Evolutionary conservation across 2,797 vertebrate species (phyloP).

Genomic region (Moxostoma hubbsi): DNA sequence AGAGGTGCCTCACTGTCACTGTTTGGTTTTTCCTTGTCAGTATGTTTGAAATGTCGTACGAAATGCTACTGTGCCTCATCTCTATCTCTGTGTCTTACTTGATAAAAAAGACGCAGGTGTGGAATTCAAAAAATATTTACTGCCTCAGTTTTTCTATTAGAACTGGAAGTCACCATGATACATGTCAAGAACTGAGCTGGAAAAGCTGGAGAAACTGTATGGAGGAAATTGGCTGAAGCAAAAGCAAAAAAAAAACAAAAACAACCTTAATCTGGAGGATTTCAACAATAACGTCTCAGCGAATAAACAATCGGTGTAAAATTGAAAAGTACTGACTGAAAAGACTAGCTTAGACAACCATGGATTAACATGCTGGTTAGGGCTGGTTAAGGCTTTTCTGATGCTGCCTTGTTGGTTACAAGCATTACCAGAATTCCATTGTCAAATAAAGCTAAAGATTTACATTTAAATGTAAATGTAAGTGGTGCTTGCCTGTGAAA

Average conservation of each 20-base stretch:
- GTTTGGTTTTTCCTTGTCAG: constrained; percentile 6
- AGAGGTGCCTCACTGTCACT: not conserved
- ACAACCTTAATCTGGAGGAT: not conserved
- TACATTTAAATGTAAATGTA: too few species aligned
- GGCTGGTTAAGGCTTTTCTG: too few species aligned
- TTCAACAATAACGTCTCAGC: not conserved
- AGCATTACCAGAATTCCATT: too few species aligned
- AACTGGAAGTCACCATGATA: not conserved
- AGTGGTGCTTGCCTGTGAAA: too few species aligned
- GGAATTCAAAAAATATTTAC: constrained; percentile 1
- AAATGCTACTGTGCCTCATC: not conserved
- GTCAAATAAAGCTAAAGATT: too few species aligned
- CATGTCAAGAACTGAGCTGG: not conserved
- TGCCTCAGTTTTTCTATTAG: not conserved
- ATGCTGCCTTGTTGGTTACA: too few species aligned
- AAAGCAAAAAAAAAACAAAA: too few species aligned
- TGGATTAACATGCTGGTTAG: too few species aligned
- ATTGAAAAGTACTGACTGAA: too few species aligned
- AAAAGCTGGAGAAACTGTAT: constrained; percentile 1
- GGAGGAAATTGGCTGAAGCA: not conserved
- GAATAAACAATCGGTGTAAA: too few species aligned
- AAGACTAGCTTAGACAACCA: too few species aligned
- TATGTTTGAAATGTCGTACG: not conserved
- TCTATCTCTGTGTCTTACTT: not conserved
- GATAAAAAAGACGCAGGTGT: constrained; percentile 10